Percentiles rank a stretch among this genome's conserved stretches.
Evolutionary conservation across 92 coral and sea anemone genomes (phyloP).

Genomic region (Phenganax subtilis): DNA sequence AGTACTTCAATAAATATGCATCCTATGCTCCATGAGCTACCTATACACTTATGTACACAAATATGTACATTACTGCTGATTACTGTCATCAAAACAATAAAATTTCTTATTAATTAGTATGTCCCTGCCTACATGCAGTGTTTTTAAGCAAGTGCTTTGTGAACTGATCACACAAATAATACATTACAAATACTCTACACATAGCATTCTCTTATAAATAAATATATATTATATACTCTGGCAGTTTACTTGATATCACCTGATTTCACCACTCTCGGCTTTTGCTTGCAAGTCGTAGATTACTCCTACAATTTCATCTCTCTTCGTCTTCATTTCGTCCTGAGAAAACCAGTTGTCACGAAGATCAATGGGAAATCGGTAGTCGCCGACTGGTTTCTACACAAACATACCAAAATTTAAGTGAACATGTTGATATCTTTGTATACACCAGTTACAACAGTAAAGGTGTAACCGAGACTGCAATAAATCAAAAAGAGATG

Average conservation of each 20-base stretch:
- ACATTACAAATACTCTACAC: background rate
- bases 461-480: too few relatives aligned
- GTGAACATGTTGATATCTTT: too few relatives aligned
- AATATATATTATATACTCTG: conserved; percentile 1
- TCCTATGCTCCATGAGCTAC: background rate
- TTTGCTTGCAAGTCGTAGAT: conserved; percentile 47
- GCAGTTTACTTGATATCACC: background rate
- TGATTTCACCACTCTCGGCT: conserved; percentile 19
- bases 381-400: background rate
- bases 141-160: too few relatives aligned
- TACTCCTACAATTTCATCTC: conserved; percentile 29
- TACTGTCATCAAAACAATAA: too few relatives aligned
- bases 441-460: too few relatives aligned
- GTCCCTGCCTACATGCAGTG: too few relatives aligned
- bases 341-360: background rate
- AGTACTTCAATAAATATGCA: background rate
- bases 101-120: too few relatives aligned
- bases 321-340: background rate
- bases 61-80: too few relatives aligned
- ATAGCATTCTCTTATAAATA: background rate
- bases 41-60: background rate
- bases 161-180: too few relatives aligned
- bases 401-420: background rate
- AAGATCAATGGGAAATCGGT: conserved; percentile 2
- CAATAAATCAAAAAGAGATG: too few relatives aligned